phyloP scores from a whole-genome alignment of 2,888 invertebrate genomes.

The Mamestra brassicae region DNA sequence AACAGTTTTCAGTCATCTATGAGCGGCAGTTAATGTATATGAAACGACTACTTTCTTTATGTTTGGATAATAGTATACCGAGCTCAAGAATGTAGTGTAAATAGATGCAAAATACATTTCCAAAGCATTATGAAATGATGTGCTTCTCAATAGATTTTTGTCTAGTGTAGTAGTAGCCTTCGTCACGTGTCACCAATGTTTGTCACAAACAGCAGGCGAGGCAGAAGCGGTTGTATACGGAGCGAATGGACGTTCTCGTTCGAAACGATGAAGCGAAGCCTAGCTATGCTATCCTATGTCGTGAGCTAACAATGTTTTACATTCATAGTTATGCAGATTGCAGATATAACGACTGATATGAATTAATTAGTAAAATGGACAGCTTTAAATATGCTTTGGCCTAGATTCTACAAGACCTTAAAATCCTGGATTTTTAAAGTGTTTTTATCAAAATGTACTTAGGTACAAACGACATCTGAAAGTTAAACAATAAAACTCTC shows the following conservation, averaged over 20 bases:
- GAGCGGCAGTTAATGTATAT: neutral
- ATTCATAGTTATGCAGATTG: slow-evolving; percentile 16
- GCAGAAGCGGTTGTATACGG: slow-evolving; percentile 72
- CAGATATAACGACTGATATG: slow-evolving; percentile 55
- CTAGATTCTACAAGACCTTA: neutral
- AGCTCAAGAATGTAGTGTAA: neutral
- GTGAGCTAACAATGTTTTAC: slow-evolving; percentile 30
- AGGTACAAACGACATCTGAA: slow-evolving; percentile 18
- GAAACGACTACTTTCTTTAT: neutral
- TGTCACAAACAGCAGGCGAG: slow-evolving; percentile 59
- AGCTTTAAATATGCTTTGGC: slow-evolving; percentile 22
- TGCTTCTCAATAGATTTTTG: slow-evolving; percentile 1
- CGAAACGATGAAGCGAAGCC: slow-evolving; percentile 51
- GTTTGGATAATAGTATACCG: neutral
- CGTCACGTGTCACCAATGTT: slow-evolving; percentile 52
- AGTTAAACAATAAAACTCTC: slow-evolving; percentile 22
- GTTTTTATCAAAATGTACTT: slow-evolving; percentile 39
- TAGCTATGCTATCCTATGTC: slow-evolving; percentile 42
- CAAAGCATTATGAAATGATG: neutral
- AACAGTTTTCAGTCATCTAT: neutral
- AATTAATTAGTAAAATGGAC: slow-evolving; percentile 55
- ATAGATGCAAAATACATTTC: neutral
- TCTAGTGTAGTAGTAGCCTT: neutral
- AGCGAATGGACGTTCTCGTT: slow-evolving; percentile 72
- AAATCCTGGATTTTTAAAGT: neutral